Conservation (phyloP, 1,140 invertebrate genomes). For the Notospermus geniculatus region DNA sequence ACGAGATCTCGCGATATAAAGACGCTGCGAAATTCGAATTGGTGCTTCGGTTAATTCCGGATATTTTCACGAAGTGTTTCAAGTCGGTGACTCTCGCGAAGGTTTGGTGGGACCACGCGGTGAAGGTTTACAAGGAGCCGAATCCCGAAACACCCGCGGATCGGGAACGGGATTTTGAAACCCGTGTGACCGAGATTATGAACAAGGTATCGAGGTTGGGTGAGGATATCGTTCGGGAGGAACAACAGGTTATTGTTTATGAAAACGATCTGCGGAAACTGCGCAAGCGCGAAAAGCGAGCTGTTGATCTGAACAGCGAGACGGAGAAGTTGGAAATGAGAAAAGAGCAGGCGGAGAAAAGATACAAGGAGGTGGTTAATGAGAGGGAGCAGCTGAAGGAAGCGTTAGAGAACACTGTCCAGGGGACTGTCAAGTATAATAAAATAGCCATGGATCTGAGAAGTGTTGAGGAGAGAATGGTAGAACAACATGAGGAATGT, state of each 20-base stretch:
- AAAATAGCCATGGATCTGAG: slow-evolving; percentile 16
- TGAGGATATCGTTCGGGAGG: slow-evolving; percentile 15
- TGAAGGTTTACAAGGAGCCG: slow-evolving; percentile 27
- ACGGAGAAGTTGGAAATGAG: slow-evolving; percentile 16
- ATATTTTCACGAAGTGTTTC: slow-evolving; percentile 39
- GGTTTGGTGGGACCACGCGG: slow-evolving; percentile 32
- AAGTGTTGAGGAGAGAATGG: slow-evolving; percentile 18
- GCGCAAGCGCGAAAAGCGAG: slow-evolving; percentile 19
- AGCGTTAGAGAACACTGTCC: background rate
- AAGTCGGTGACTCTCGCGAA: slow-evolving; percentile 38
- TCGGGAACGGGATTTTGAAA: background rate
- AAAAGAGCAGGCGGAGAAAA: slow-evolving; percentile 11
- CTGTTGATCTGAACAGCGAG: slow-evolving; percentile 10
- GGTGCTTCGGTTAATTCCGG: slow-evolving; percentile 31
- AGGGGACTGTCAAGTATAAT: slow-evolving; percentile 8
- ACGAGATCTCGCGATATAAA: slow-evolving; percentile 30
- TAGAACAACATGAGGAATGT: slow-evolving; percentile 19
- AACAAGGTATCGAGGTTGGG: slow-evolving; percentile 11
- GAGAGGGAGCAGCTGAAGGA: slow-evolving; percentile 14
- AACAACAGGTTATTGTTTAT: slow-evolving; percentile 15
- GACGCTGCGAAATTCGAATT: slow-evolving; percentile 24
- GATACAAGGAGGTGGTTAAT: slow-evolving; percentile 12
- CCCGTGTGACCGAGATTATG: slow-evolving; percentile 16
- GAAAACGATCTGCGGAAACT: slow-evolving; percentile 17
- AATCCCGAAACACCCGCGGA: slow-evolving; percentile 6